Evolutionary conservation across 2,113 vertebrate species (phyloP), one percentile per base, ranked within the genome.

Genomic region (Hyperoodon ampullatus): DNA sequence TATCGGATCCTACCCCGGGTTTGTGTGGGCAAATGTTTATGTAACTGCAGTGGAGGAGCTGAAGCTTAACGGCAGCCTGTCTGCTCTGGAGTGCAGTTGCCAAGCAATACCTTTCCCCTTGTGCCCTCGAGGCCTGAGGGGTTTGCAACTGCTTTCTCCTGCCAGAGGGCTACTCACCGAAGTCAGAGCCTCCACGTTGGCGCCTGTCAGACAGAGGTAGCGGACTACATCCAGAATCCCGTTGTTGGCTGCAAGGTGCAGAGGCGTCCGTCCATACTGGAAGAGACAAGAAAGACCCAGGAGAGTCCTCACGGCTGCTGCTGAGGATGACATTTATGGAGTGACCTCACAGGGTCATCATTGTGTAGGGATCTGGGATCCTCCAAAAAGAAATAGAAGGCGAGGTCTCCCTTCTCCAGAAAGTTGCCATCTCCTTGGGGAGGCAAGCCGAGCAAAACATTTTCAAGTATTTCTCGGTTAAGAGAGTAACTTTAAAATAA

Each of bases 201-300:
- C 99, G 83, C 99, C 99, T 0, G 98, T 96, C 65, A 99, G 98
- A 96, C 99, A 99, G 75, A 99, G 99, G 92, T 99, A 99, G 6
- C 99, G 99, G 74, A 99, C 99, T 30, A 99, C 99, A 85, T 99
- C 99, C 1, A 99, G 99, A 96, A 99, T 99, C 47, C 99, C 99
- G 1, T 99, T 99, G 98, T 99, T 99, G 42, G 99, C 99, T 14
- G 99, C 99, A 83, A 99, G 98, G 96, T 99, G 99, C 53, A 99
- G 98, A 53, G 99, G 99, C 1, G 99, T 99, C 78, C 99, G 99
- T 92, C 99, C 99, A 30, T 99, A 99, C 99, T 99, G 98, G 39
- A 61, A 26, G 74, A 39, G 28, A 21, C 30, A 84, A 53, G 92
- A 78, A 33, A 83, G 10, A 53, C 7, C 30, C 60, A 4, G 7